phyloP scores from a whole-genome alignment of 2,797 vertebrate species.

The Molossus molossus region DNA sequence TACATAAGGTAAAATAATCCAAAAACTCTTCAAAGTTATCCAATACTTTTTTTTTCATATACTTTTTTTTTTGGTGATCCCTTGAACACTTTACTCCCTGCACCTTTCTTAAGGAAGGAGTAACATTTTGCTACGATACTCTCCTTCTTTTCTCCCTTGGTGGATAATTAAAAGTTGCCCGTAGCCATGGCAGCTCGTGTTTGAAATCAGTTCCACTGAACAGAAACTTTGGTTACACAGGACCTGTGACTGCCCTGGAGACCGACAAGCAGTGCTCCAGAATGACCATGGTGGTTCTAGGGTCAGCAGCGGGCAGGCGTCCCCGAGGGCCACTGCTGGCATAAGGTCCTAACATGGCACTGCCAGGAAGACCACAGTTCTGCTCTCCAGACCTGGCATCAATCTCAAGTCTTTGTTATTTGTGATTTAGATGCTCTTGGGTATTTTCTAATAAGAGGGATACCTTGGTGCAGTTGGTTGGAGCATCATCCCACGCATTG shows the following conservation, averaged over 20 bases:
- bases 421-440: neutral
- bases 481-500: neutral
- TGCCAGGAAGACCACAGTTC: neutral
- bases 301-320: neutral
- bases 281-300: neutral
- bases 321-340: neutral
- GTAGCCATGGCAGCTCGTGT: constrained; percentile 18
- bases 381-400: neutral
- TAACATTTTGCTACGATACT: constrained; percentile 28
- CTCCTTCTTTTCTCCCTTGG: constrained; percentile 27
- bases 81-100: neutral
- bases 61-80: neutral
- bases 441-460: neutral
- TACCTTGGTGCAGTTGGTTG: neutral
- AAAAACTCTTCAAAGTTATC: neutral
- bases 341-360: neutral
- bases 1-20: neutral
- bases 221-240: neutral
- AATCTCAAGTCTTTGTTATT: neutral
- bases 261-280: neutral
- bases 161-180: constrained; percentile 73
- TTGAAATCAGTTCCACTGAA: constrained; percentile 23
- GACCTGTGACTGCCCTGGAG: constrained; percentile 35
- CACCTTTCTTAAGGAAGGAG: neutral
- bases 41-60: rapidly evolving